Evolutionary conservation across 2,888 invertebrate species (phyloP), one percentile per base, ranked within the genome.

Genomic region (Thera britannica): DNA sequence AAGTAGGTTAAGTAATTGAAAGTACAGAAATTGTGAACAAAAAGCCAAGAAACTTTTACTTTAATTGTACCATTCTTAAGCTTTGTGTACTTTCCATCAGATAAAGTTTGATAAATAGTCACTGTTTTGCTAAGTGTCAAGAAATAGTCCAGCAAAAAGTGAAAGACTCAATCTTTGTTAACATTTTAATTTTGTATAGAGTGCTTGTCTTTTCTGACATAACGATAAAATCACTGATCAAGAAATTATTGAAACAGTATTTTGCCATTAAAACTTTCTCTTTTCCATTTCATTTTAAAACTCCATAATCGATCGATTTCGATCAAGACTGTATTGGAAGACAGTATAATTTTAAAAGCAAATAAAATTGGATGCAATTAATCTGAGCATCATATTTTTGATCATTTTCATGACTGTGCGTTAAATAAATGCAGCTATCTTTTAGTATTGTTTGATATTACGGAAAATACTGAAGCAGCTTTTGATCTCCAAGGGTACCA

Each of bases 141-240:
- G 54, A 60, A 65, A 65, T 58, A 38, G 44, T n/a, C 34, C 8
- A 12, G 52, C n/a, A 41, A 38, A 38, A 62, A 56, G 23, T 49
- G 55, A 56, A 23, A 51, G 60, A 68, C 61, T 71, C 69, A 67
- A 71, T 72, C 73, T 70, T 70, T 67, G 72, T 71, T 71, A 68
- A 68, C 72, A 70, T 69, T 71, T 67, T 70, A 69, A 66, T 73
- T 70, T 51, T 54, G 9, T 67, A 41, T 12, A 34, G 11, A 67
- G 67, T 66, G 67, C 60, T 60, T 69, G 65, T 67, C 67, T 59
- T 65, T 63, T 65, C 58, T 67, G 71, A 71, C 65, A 60, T 66
- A 62, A 60, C 57, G 75, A 75, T 75, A 69, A 72, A 71, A 75
- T 75, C 75, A 64, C 59, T 65, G 65, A 62, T 68, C 70, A 67